Base-by-base conservation (phyloP, 2,888 invertebrate species). In the Neoaliturus tenellus region DNA sequence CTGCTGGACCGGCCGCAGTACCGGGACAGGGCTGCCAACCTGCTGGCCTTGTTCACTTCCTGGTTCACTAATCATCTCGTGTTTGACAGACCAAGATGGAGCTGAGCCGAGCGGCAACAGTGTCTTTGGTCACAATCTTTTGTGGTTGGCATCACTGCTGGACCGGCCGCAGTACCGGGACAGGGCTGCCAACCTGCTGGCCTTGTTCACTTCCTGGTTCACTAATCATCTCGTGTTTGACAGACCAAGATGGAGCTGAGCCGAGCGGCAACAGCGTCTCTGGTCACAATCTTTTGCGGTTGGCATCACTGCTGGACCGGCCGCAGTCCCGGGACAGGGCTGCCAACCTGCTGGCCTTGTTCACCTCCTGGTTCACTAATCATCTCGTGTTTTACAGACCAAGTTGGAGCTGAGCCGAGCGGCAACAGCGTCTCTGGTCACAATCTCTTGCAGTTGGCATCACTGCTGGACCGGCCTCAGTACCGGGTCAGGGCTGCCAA, bases 71-170 rank as follows among this genome's bases (percentile, higher is more conserved):
- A n/a, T n/a, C n/a, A n/a, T n/a, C n/a, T n/a, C n/a, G n/a, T n/a
- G n/a, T n/a, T n/a, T n/a, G n/a, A n/a, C 90, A 98, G 98, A 97
- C 90, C 96, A 97, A 90, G 98, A 99, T 89, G 98, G 98, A 17
- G 98, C 98, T 0, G 98, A 99, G 89, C 98, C 98, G 0, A 96
- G 96, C 51, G 96, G 98, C 41, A 98, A 98, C 90, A 98, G 98
- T 67, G 95, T 98, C 0, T 92, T 98, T 0, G 95, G 95, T 25
- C 93, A 94, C 88, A 98, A 98, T 91, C 91, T 98, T 20, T 92
- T 96, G 39, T 92, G 96, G 6, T 91, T 98, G 31, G 93, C 95
- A 0, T 93, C 94, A 0, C 94, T 96, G 89, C 93, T 95, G 48
- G 94, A 94, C 89, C 83, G 83, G 20, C 81, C 87, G 0, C 93